A percentile compares a stretch with the other conserved stretches of the same genome.
Evolutionary conservation across 1,140 invertebrate genomes (phyloP).

Genomic region (Pogonomyrmex californicus): DNA sequence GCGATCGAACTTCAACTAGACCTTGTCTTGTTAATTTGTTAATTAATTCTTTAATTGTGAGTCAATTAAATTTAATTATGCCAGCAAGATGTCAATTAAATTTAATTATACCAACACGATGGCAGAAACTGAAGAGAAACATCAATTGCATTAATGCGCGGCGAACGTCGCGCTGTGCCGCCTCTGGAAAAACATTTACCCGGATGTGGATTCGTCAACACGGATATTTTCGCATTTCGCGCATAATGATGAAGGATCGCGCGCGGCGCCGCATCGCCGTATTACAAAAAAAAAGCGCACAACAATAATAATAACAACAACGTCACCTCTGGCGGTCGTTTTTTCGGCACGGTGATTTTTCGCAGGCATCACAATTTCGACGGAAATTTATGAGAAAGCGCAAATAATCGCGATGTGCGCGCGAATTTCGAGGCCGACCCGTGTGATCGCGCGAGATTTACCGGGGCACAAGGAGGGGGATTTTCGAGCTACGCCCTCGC

Average conservation of each 20-base stretch:
- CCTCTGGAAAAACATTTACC: not conserved
- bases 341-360: conserved; percentile 28
- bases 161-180: not conserved
- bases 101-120: conserved; percentile 20
- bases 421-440: not conserved
- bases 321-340: not conserved
- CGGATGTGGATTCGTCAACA: not conserved
- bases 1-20: not conserved
- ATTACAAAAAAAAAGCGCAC: not conserved
- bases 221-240: conserved; percentile 7
- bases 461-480: not conserved
- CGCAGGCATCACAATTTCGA: conserved; percentile 27
- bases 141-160: conserved; percentile 11
- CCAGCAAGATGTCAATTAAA: not conserved
- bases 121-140: not conserved
- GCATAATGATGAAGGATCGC: conserved; percentile 9
- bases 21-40: not conserved
- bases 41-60: conserved; percentile 12
- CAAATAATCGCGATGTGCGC: not conserved
- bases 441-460: conserved; percentile 37
- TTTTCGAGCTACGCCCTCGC: conserved; percentile 36
- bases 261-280: not conserved
- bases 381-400: conserved; percentile 33
- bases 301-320: not conserved
- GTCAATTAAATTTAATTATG: not conserved